Conservation (phyloP, 2,113 vertebrate genomes). For the Lepus europaeus region DNA sequence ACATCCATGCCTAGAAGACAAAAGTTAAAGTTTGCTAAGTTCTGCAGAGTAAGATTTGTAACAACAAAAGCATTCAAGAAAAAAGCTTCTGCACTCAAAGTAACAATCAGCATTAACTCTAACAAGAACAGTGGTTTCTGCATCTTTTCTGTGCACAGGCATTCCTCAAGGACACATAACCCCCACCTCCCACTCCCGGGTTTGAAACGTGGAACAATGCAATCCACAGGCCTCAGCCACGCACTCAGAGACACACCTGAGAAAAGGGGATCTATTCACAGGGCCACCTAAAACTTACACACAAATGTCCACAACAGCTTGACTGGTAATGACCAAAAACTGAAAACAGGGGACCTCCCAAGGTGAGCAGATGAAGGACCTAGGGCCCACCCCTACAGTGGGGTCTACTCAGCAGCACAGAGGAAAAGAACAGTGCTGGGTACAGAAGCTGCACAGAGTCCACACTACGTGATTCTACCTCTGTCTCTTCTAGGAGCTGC, state of each 20-base stretch:
- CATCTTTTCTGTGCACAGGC: not conserved
- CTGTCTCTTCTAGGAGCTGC: not conserved
- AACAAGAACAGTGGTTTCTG: not conserved
- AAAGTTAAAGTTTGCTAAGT: slow-evolving; percentile 21
- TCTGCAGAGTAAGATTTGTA: slow-evolving; percentile 20
- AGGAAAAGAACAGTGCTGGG: not conserved
- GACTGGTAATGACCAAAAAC: not conserved
- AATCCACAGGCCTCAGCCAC: not conserved
- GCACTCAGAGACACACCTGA: not conserved
- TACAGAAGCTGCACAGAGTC: not conserved
- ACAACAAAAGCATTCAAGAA: slow-evolving; percentile 11
- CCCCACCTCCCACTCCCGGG: too few species aligned
- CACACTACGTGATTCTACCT: not conserved
- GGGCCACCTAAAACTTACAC: not conserved
- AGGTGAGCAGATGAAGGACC: not conserved
- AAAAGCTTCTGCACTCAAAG: slow-evolving; percentile 40
- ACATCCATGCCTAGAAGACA: not conserved
- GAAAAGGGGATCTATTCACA: not conserved
- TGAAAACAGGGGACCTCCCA: too few species aligned
- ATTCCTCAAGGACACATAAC: not conserved
- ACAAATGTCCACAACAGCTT: not conserved
- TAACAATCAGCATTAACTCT: not conserved
- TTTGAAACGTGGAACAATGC: slow-evolving; percentile 17
- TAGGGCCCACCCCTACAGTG: not conserved
- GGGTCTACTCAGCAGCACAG: not conserved